phyloP scores from a whole-genome alignment of 2,113 vertebrate genomes.

The Acrocephalus arundinaceus region DNA sequence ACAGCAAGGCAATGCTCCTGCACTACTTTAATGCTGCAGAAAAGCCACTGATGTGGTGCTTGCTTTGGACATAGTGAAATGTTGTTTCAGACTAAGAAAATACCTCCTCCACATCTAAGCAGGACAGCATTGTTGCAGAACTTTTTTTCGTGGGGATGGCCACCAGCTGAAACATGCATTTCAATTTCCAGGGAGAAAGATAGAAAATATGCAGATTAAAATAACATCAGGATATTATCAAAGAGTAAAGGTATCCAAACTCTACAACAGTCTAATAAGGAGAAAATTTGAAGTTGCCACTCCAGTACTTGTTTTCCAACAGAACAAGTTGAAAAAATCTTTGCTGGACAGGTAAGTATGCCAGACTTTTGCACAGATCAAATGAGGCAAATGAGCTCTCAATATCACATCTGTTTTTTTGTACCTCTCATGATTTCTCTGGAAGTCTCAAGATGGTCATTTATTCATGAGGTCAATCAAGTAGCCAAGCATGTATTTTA shows the following conservation, averaged over 20 bases:
- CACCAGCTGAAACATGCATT: background rate
- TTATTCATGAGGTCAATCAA: background rate
- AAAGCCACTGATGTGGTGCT: background rate
- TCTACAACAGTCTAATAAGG: background rate
- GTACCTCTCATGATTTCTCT: background rate
- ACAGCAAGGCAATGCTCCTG: background rate
- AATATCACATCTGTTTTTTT: rapidly evolving
- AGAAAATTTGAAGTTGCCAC: background rate
- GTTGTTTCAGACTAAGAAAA: background rate
- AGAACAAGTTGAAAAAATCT: background rate
- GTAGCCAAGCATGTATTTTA: background rate
- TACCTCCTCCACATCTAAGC: background rate
- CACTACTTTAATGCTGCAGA: background rate
- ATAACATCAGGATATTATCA: background rate
- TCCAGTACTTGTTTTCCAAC: background rate
- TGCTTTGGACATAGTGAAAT: background rate
- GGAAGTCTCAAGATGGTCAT: background rate
- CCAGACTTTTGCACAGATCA: background rate
- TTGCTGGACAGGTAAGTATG: background rate
- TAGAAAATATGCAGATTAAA: background rate
- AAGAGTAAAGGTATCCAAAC: background rate
- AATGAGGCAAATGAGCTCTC: background rate
- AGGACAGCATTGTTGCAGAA: background rate
- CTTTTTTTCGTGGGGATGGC: background rate
- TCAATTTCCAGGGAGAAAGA: background rate